phyloP scores from a whole-genome alignment of 2,113 vertebrate genomes.

The Odobenus rosmarus region DNA sequence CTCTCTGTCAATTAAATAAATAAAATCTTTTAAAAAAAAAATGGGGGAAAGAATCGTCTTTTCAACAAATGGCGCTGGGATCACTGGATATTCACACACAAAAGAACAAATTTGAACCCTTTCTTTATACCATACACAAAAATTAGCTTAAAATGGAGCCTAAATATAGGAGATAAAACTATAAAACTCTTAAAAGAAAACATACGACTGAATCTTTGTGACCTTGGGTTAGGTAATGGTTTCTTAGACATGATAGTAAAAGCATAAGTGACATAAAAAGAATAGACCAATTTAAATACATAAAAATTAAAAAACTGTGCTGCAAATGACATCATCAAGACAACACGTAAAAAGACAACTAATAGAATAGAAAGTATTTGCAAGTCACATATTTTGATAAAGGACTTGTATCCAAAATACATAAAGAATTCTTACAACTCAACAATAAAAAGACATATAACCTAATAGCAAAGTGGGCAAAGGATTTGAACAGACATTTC shows the following conservation, averaged over 20 bases:
- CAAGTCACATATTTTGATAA: not conserved
- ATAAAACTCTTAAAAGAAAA: not conserved
- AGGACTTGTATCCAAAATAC: not conserved
- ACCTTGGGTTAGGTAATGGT: not conserved
- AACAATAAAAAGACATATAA: not conserved
- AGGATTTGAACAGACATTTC: not conserved
- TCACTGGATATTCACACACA: not conserved
- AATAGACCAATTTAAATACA: not conserved
- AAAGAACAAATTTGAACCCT: not conserved
- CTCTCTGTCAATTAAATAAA: too few species aligned
- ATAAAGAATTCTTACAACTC: slow-evolving; percentile 1
- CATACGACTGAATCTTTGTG: not conserved
- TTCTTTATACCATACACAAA: not conserved
- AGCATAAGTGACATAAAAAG: not conserved
- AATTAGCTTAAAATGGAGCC: not conserved
- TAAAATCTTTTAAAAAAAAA: not conserved
- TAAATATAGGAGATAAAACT: not conserved
- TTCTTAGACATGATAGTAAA: slow-evolving; percentile 8
- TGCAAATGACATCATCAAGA: not conserved
- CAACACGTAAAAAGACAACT: not conserved
- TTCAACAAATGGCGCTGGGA: not conserved
- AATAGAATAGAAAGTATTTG: not conserved
- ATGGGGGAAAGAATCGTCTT: not conserved
- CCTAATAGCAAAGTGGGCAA: not conserved
- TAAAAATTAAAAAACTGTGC: not conserved